Conservation (phyloP, 2,797 vertebrate species). For the Propithecus deckenii region DNA sequence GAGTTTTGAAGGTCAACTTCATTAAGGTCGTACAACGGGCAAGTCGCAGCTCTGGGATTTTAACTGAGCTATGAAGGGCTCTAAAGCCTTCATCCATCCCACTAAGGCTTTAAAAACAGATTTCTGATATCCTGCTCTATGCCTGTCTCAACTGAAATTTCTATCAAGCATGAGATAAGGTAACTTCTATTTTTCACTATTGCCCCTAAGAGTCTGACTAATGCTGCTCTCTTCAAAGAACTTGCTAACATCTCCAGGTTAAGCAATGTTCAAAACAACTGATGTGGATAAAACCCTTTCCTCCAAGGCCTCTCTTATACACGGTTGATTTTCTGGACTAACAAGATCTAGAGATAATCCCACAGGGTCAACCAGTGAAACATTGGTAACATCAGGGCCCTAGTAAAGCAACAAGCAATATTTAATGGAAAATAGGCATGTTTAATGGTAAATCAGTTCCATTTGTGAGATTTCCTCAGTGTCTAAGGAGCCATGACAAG, state of each 20-base stretch:
- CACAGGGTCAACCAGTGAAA: background rate
- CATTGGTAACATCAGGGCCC: background rate
- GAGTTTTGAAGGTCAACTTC: background rate
- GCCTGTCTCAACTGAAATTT: background rate
- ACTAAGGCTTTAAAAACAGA: background rate
- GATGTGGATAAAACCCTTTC: background rate
- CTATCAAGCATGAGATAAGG: background rate
- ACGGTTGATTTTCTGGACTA: background rate
- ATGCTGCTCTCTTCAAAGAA: slow-evolving; percentile 36
- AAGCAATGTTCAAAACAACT: slow-evolving; percentile 43
- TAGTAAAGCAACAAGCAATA: background rate
- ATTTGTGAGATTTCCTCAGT: background rate
- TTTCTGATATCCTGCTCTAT: background rate
- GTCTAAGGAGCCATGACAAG: background rate
- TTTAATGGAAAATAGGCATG: slow-evolving; percentile 20
- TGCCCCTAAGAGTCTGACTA: slow-evolving; percentile 20
- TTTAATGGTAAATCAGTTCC: slow-evolving; percentile 59
- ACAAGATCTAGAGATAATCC: slow-evolving; percentile 1
- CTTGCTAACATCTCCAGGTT: slow-evolving; percentile 2
- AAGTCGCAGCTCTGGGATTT: background rate
- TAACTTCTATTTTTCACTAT: background rate
- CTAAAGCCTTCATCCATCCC: background rate
- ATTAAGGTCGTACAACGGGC: background rate
- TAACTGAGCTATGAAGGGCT: background rate
- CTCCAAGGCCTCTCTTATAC: background rate